Evolutionary conservation across 2,797 vertebrate genomes (phyloP).

Genomic region (Clarias laeviceps): DNA sequence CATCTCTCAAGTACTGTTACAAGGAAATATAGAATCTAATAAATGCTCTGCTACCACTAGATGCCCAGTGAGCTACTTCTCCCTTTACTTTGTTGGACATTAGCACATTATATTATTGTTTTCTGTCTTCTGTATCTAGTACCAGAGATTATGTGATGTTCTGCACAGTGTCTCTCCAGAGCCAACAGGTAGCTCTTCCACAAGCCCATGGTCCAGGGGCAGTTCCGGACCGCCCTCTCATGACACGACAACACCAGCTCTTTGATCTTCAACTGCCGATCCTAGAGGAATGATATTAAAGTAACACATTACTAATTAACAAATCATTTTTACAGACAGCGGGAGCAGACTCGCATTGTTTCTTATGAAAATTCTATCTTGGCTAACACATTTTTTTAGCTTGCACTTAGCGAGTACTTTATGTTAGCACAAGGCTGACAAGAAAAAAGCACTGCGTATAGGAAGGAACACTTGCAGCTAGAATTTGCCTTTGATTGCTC

Average conservation of each 20-base stretch:
- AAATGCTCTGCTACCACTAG: neutral
- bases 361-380: neutral
- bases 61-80: neutral
- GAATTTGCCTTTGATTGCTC: no score
- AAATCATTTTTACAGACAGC: neutral
- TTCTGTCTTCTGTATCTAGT: slow-evolving; percentile 14
- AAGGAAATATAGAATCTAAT: neutral
- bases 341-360: neutral
- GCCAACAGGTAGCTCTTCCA: slow-evolving; percentile 92
- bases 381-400: neutral
- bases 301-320: neutral
- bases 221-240: slow-evolving; percentile 91
- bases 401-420: neutral
- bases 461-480: no score
- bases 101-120: neutral
- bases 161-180: slow-evolving; percentile 86
- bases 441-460: no score
- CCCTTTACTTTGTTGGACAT: neutral
- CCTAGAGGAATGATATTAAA: slow-evolving; percentile 67
- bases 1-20: neutral
- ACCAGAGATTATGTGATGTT: slow-evolving; percentile 85
- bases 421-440: neutral
- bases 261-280: slow-evolving; percentile 91
- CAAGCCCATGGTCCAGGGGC: slow-evolving; percentile 93
- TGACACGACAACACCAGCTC: slow-evolving; percentile 89